Base-by-base conservation (phyloP, 1,140 invertebrate genomes). In the Hycleus phaleratus region DNA sequence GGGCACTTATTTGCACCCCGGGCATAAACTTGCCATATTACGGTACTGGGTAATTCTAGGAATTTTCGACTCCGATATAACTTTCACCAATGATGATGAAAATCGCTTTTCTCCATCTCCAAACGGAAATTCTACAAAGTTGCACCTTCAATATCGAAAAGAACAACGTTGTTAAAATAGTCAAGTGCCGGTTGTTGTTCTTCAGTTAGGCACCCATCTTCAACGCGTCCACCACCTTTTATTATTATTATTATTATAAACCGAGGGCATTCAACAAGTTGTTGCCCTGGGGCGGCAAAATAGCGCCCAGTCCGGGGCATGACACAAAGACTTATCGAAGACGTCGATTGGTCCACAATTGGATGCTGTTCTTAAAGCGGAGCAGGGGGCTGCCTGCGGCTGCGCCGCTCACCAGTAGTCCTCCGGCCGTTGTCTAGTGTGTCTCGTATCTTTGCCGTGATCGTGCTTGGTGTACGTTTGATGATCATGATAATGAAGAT, bases 341-440 rank as follows among this genome's bases (percentile, higher is more conserved):
- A 46, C 12, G 39, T 56, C 62, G 59, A 70, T 70, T 70, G 68
- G 68, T 70, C 68, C 67, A 57, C 56, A 55, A 32, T 39, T 47
- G 62, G 67, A 66, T 67, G 62, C 66, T 66, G 65, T 55, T 59
- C 66, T 61, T 58, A 59, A 56, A 32, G 32, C 32, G 64, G 63
- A 59, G 64, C 43, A 63, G 66, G 59, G 59, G 52, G 66, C 61
- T 56, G 61, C 58, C 69, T 64, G 66, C 69, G 69, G 69, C 67
- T 69, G 67, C 66, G 67, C 66, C 50, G 47, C 54, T 61, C 64
- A 59, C 62, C 68, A 71, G 69, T 71, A 67, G 66, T 69, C 68
- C 56, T 48, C 40, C 64, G 69, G 56, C 61, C 65, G 69, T 60
- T 62, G 63, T 62, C 52, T 60, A 26, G 53, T 46, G 32, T 50